Conservation (phyloP, 2,113 vertebrate genomes). For the Gracilinanus agilis region DNA sequence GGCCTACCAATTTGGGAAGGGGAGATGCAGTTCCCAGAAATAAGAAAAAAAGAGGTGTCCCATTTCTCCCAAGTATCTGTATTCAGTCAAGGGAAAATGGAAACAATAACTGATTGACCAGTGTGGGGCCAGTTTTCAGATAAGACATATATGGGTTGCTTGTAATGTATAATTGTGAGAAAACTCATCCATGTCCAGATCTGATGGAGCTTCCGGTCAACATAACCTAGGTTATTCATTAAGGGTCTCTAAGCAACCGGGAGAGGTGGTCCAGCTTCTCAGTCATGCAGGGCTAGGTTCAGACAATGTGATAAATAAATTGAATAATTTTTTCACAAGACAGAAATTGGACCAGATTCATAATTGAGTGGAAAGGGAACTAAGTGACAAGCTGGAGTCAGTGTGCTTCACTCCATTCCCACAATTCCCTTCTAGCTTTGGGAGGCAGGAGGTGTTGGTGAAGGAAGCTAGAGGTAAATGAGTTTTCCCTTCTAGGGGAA, state of each 20-base stretch:
- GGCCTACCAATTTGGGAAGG: neutral
- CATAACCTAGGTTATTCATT: neutral
- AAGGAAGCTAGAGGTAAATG: neutral
- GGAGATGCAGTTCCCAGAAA: neutral
- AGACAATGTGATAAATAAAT: neutral
- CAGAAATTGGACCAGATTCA: neutral
- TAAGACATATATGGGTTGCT: neutral
- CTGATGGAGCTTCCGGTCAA: neutral
- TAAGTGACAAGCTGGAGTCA: neutral
- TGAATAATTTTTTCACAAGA: neutral
- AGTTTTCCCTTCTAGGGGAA: neutral
- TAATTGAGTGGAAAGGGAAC: neutral
- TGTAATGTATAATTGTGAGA: neutral
- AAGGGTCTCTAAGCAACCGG: neutral
- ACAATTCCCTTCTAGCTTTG: neutral
- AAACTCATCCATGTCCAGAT: neutral
- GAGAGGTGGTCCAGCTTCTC: neutral
- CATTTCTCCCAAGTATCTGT: neutral
- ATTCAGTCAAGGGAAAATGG: neutral
- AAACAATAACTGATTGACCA: neutral
- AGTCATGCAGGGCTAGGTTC: neutral
- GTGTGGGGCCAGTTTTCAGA: neutral
- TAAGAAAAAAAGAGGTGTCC: neutral
- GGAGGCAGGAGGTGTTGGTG: neutral
- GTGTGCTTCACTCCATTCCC: neutral